These are phyloP conservation scores for Hucho hucho DNA, from an alignment of 2,113 vertebrate genomes.

Conservation along the genomic window DNA sequence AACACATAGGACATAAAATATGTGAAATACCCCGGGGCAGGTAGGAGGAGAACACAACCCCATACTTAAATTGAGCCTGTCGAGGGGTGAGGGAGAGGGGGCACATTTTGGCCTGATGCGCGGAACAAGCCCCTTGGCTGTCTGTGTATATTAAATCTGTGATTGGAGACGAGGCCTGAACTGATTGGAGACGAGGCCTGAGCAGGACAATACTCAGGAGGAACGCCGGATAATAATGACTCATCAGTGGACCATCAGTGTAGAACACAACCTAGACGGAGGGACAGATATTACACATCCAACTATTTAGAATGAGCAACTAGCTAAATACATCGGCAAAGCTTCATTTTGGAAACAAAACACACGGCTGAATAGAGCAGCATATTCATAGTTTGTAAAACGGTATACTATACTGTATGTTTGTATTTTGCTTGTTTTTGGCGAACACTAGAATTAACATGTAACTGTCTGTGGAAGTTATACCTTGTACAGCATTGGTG, in stretches of 20 bases:
- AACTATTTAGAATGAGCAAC: too few species aligned
- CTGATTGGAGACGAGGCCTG: constrained; percentile 2
- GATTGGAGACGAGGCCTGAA: constrained; percentile 1
- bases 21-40: background rate
- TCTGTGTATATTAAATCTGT: constrained; percentile 17
- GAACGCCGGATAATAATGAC: background rate
- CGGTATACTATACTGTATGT: too few species aligned
- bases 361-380: too few species aligned
- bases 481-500: background rate
- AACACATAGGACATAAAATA: background rate
- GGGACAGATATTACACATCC: too few species aligned
- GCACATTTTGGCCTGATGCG: constrained; percentile 3
- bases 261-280: too few species aligned
- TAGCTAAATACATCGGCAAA: background rate
- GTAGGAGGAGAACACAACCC: background rate
- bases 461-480: too few species aligned
- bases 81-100: constrained; percentile 9
- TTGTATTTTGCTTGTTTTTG: too few species aligned
- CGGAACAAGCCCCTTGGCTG: constrained; percentile 11
- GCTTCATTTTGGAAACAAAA: too few species aligned
- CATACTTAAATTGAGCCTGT: background rate
- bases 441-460: too few species aligned
- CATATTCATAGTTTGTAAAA: too few species aligned
- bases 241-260: background rate
- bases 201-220: background rate